Conservation (phyloP, 2,888 invertebrate genomes). For the Odontocolon sp. region DNA sequence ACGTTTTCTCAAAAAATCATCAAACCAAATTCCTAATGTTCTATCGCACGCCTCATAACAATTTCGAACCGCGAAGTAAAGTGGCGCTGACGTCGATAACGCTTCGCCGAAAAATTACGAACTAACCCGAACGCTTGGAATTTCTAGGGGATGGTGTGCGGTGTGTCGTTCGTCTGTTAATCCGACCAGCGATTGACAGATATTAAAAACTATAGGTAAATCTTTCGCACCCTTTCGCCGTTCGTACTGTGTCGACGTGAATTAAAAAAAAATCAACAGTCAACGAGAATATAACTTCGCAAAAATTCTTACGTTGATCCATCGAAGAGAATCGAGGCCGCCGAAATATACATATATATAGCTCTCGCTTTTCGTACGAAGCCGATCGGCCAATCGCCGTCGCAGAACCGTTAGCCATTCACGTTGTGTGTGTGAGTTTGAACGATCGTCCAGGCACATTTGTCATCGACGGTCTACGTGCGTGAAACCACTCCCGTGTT, state of each 20-base stretch:
- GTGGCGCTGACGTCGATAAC: constrained; percentile 47
- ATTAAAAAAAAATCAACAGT: constrained; percentile 1
- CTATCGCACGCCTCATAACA: no score
- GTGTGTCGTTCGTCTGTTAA: constrained; percentile 29
- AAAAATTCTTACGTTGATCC: background rate
- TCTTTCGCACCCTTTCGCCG: constrained; percentile 16
- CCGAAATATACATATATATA: constrained; percentile 1
- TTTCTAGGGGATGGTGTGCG: constrained; percentile 38
- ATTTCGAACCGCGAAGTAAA: constrained; percentile 39
- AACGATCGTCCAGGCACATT: constrained; percentile 72
- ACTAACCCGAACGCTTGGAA: constrained; percentile 42
- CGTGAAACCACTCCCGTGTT: constrained; percentile 71
- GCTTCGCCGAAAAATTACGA: constrained; percentile 38
- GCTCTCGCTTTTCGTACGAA: background rate
- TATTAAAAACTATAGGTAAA: constrained; percentile 20
- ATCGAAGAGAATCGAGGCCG: constrained; percentile 1
- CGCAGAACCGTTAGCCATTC: constrained; percentile 71
- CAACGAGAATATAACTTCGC: background rate
- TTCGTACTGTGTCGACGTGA: background rate
- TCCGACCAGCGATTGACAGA: constrained; percentile 29
- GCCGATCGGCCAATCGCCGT: constrained; percentile 62
- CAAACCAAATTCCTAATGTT: background rate
- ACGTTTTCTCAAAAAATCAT: background rate
- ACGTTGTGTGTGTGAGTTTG: constrained; percentile 61
- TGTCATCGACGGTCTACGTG: constrained; percentile 69